Evolutionary conservation across 2,797 vertebrate genomes (phyloP).

Genomic region (Lacerta agilis): DNA sequence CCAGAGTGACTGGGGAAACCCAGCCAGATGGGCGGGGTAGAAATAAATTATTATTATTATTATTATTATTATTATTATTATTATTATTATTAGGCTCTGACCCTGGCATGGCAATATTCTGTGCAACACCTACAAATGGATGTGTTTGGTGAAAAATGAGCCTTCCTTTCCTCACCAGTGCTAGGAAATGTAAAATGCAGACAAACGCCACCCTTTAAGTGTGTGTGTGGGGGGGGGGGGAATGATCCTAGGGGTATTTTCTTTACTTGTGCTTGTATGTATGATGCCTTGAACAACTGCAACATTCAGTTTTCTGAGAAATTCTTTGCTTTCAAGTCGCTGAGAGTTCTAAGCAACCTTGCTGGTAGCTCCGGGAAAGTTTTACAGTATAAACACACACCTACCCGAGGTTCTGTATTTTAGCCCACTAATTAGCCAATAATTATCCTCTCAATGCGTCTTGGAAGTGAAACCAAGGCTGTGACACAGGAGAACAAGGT

Average conservation of each 20-base stretch:
- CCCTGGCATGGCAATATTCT: neutral
- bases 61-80: too few relatives aligned
- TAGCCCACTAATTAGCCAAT: constrained; percentile 16
- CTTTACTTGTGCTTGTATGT: neutral
- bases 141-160: neutral
- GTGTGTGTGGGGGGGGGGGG: too few relatives aligned
- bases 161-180: neutral
- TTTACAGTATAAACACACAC: constrained; percentile 21
- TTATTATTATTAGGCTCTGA: neutral
- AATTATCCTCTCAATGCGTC: neutral
- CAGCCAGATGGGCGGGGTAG: too few relatives aligned
- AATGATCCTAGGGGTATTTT: neutral
- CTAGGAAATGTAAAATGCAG: neutral
- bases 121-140: neutral
- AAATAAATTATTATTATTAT: neutral
- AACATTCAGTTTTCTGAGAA: neutral
- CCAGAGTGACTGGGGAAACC: too few relatives aligned
- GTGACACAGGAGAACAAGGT: neutral
- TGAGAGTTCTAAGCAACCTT: constrained; percentile 15
- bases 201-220: neutral
- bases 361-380: constrained; percentile 13
- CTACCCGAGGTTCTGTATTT: neutral
- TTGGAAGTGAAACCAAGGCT: constrained; percentile 20
- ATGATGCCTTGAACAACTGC: neutral
- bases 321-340: neutral